Base-by-base conservation (phyloP, 2,797 vertebrate genomes). In the Lemur catta region DNA sequence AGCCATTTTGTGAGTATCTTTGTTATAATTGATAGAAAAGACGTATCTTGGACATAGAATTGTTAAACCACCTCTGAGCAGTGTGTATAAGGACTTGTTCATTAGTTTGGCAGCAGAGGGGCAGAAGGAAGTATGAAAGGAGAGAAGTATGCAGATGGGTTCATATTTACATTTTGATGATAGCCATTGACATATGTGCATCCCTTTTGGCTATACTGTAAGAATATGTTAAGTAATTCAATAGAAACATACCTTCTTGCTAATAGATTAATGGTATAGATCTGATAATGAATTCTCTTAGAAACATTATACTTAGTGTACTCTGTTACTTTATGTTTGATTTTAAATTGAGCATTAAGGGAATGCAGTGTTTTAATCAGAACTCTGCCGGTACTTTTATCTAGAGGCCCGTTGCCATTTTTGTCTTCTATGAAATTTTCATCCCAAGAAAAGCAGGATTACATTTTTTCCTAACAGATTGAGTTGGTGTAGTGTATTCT, bases 391-490 rank as follows among this genome's bases (percentile, higher is more conserved):
- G 1, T 92, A 78, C 52, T 50, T 96, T 89, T 93, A 96, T 96
- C 67, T 91, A 82, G 43, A 43, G 43, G 43, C 43, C 43, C 7
- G 43, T 43, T 43, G 43, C 43, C 43, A 43, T 43, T 43, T 97
- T 92, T 96, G 80, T 89, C 84, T 85, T 93, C 22, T 61, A 81
- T 96, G 72, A 94, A 96, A 74, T 91, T 93, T 97, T 80, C 89
- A 11, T 92, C 1, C 90, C 72, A 69, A 85, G 38, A 78, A 95
- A 94, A 79, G 65, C 50, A 93, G n/a, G 91, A 89, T 95, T 91
- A 80, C 72, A 30, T 65, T 74, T 84, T 84, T 87, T 43, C 10
- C 71, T 88, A 86, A 61, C 91, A 95, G 80, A 93, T 81, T 92
- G 59, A 90, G n/a, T 96, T 92, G 61, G 67, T 69, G 9, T 96